phyloP scores from a whole-genome alignment of 2,888 invertebrate species.

The Drosophila yooni region DNA sequence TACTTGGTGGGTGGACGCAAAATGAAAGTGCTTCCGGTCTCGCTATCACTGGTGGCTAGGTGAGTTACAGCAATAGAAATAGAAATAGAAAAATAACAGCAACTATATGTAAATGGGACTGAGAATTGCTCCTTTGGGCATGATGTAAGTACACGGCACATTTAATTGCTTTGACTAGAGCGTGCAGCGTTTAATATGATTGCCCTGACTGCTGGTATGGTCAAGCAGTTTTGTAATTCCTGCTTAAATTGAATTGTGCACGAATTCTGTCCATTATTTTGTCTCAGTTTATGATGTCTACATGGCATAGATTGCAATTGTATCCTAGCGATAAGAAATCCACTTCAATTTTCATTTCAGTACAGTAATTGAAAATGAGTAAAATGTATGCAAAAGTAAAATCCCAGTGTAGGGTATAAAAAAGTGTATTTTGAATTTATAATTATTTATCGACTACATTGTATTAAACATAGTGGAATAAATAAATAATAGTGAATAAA shows the following conservation, averaged over 20 bases:
- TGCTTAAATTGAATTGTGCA: slow-evolving; percentile 51
- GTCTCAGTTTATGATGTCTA: slow-evolving; percentile 9
- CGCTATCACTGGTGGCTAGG: slow-evolving; percentile 94
- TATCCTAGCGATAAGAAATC: background rate
- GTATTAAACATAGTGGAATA: background rate
- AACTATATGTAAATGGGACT: slow-evolving; percentile 45
- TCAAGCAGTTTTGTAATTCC: slow-evolving; percentile 34
- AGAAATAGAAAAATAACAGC: slow-evolving; percentile 9
- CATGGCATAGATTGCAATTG: slow-evolving; percentile 9
- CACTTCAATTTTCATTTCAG: slow-evolving; percentile 1
- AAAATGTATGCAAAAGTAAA: background rate
- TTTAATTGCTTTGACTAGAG: slow-evolving; percentile 49
- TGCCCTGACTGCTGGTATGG: slow-evolving; percentile 19
- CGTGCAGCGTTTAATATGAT: slow-evolving; percentile 23
- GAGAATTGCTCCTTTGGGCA: slow-evolving; percentile 9
- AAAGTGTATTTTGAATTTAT: background rate
- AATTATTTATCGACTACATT: background rate
- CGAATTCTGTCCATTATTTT: slow-evolving; percentile 45
- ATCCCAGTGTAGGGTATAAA: background rate
- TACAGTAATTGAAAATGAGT: background rate
- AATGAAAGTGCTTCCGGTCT: slow-evolving; percentile 93
- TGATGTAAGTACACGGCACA: slow-evolving; percentile 36
- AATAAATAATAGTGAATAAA: background rate
- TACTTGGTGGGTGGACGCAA: slow-evolving; percentile 93
- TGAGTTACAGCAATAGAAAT: slow-evolving; percentile 80